Base-by-base conservation (phyloP, 2,797 vertebrate species). In the Otolemur crassicaudatus region DNA sequence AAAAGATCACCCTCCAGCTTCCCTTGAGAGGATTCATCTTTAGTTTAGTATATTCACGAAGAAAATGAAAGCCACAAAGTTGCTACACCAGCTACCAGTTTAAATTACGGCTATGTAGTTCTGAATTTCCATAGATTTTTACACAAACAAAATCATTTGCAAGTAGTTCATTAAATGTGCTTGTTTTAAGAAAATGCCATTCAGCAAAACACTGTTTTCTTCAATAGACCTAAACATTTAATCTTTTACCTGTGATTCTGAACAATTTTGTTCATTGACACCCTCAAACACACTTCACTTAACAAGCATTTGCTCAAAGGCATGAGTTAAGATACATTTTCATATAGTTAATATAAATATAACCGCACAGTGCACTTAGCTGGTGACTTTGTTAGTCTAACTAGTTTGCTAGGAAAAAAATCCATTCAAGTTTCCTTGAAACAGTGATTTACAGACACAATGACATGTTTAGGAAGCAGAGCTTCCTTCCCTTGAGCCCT, bases 221-320 rank as follows among this genome's bases (percentile, higher is more conserved):
- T 93, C 97, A 95, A 91, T 92, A 98, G 97, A 97, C 97, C 90
- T 97, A 87, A 97, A 72, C 72, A 97, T 72, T 95, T 97, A 87
- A 83, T 96, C 80, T 97, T 96, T 94, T 96, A 92, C 31, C 58
- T 46, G 29, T 73, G 53, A n/a, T 80, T 96, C 67, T 69, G 9
- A 40, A 20, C 14, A n/a, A 72, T 87, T 90, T 65, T 90, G 53
- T 79, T 89, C 93, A 90, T 95, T 96, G 95, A 97, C 8, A 86
- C 65, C 61, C 61, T 96, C 58, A 77, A 72, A 91, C 11, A 65
- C 27, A 82, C 60, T 37, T 56, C 43, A 93, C 77, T 94, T 93
- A 58, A 63, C 46, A 90, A 96, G 83, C n/a, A 95, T 92, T 93
- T 94, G 27, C 17, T 90, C 53, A 93, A 77, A 90, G 31, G 22